A percentile compares a stretch with the other conserved stretches of the same genome.
These are phyloP conservation scores for Proterorhinus semilunaris DNA, from an alignment of 2,113 vertebrate species.

Conservation along the genomic window DNA sequence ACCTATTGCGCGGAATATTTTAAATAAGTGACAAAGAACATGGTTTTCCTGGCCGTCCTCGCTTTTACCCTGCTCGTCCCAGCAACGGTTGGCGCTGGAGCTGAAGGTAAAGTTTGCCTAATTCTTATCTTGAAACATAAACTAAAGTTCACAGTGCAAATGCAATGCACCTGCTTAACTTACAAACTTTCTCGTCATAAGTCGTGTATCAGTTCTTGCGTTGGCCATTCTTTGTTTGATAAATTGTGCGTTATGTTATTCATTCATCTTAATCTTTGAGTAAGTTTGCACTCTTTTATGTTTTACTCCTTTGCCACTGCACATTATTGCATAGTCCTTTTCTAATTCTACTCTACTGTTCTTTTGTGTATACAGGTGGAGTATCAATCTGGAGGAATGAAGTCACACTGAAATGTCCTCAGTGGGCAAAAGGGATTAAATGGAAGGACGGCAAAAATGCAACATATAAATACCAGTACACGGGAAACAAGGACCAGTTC, in stretches of 20 bases:
- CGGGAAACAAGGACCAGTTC: not conserved
- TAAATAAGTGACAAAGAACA: not conserved
- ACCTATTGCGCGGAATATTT: not conserved
- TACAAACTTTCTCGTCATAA: too few species aligned
- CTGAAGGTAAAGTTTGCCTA: not conserved
- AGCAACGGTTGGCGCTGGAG: not conserved
- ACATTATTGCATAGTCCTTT: not conserved
- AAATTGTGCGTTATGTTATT: too few species aligned
- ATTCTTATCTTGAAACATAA: not conserved
- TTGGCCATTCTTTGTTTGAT: too few species aligned
- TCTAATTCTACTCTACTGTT: not conserved
- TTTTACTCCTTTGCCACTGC: not conserved
- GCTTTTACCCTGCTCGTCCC: constrained; percentile 7
- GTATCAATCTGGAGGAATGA: fast-evolving
- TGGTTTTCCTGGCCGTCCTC: constrained; percentile 12
- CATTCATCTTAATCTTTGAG: not conserved
- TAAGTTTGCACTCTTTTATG: not conserved
- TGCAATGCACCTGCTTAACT: too few species aligned
- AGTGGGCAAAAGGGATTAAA: too few species aligned
- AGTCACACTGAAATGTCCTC: constrained; percentile 34
- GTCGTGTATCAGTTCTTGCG: too few species aligned
- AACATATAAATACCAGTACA: fast-evolving
- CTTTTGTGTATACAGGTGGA: not conserved
- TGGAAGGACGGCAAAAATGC: fast-evolving
- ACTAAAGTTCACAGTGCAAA: too few species aligned